Evolutionary conservation across 2,797 vertebrate species (phyloP), one percentile per base, ranked within the genome.

Genomic region (Periparus ater): DNA sequence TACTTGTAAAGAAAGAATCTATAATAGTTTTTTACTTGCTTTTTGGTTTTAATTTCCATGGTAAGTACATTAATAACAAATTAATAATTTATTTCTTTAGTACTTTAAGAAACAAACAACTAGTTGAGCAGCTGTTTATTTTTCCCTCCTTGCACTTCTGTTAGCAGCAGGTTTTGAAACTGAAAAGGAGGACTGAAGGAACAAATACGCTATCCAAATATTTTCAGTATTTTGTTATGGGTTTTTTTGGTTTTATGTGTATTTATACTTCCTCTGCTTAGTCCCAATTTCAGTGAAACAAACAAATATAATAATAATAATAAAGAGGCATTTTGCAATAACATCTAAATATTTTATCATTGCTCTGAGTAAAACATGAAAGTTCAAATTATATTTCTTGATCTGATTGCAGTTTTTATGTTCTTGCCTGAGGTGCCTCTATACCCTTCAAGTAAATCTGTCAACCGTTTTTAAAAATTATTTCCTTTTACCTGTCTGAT

Each of bases 331-430:
- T 70, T 89, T 91, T 84, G 48, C 73, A 89, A 77, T 75, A 78
- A 14, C 9, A 54, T 57, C 57, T 89, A 86, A 96, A 53, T 95
- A 83, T 83, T 89, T 91, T 78, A 73, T 73, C 50, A 73, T 51
- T 88, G 26, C 44, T 89, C 6, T 73, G 80, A 76, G 34, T 78
- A 40, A 81, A 88, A 91, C 54, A 75, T 20, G 25, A 58, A 61
- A 77, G 34, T 79, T 85, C 25, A 83, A 74, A 74, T 91, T 58
- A 25, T 26, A 29, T 92, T 92, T 89, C 54, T 36, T 60, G 26
- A 75, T 90, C 61, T 83, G 53, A 74, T 80, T 89, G 42, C 13
- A 8, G 22, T 60, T 78, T 68, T 67, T 61, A 36, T 82, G 48
- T 71, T 90, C 50, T 83, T 93, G 20, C 47, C n/a, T 86, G 60